Percentiles rank a stretch among this genome's conserved stretches.
phyloP scores from a whole-genome alignment of 2,797 vertebrate species.

The Scolopax bukidnonensis region DNA sequence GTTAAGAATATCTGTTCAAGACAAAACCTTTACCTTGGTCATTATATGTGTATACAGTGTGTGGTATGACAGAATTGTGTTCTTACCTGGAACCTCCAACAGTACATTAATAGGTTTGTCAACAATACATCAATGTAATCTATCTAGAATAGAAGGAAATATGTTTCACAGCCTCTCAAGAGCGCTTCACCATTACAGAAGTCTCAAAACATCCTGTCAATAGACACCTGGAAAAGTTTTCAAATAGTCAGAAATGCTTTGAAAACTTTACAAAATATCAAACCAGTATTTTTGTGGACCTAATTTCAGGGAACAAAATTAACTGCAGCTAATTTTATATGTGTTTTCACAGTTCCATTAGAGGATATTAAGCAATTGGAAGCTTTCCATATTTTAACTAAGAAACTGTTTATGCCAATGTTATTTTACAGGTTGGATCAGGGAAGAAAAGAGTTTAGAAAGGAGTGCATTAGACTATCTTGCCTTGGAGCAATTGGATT shows the following conservation, averaged over 20 bases:
- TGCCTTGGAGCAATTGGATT: background rate
- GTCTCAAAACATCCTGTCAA: background rate
- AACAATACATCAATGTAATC: background rate
- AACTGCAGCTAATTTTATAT: slow-evolving; percentile 21
- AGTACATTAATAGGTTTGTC: background rate
- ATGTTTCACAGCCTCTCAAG: background rate
- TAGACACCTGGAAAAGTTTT: background rate
- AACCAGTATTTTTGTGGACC: background rate
- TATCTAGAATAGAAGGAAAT: background rate
- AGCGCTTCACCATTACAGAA: background rate
- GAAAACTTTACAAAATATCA: background rate
- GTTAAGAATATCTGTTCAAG: background rate
- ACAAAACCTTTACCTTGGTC: background rate
- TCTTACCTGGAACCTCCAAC: background rate
- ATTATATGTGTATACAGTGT: background rate
- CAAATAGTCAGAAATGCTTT: background rate
- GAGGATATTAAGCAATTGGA: slow-evolving; percentile 20
- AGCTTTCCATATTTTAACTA: background rate
- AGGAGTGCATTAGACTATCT: background rate
- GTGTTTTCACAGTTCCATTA: slow-evolving; percentile 30
- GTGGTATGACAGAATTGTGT: background rate
- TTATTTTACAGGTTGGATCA: background rate
- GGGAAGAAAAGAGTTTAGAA: background rate
- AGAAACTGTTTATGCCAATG: background rate
- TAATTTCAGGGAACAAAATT: background rate